Evolutionary conservation across 2,888 invertebrate genomes (phyloP).

Genomic region (Tetanocera ferruginea): DNA sequence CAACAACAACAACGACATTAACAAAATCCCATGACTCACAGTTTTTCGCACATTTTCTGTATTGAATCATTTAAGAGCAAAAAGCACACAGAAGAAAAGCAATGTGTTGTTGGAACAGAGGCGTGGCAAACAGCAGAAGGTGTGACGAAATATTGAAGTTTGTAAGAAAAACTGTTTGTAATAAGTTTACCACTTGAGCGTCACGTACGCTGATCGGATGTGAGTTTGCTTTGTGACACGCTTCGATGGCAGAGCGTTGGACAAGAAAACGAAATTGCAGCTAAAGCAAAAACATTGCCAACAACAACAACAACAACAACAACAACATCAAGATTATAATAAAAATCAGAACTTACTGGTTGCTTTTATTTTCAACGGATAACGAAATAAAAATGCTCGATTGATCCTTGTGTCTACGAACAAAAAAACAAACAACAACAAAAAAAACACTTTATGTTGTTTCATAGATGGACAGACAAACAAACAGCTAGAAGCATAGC

Average conservation of each 20-base stretch:
- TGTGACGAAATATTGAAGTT: neutral
- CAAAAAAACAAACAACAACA: neutral
- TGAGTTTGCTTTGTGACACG: slow-evolving; percentile 27
- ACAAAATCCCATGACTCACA: slow-evolving; percentile 18
- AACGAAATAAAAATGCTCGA: slow-evolving; percentile 30
- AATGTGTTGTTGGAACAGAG: too few species aligned
- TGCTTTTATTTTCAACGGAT: slow-evolving; percentile 10
- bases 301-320: neutral
- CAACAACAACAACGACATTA: neutral
- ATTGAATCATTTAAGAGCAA: slow-evolving; percentile 11
- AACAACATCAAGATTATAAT: neutral
- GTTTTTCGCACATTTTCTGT: slow-evolving; percentile 1
- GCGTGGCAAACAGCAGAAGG: neutral
- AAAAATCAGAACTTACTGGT: neutral
- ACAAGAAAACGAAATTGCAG: neutral
- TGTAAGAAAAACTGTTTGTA: neutral
- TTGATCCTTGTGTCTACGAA: slow-evolving; percentile 1
- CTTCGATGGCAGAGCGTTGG: neutral
- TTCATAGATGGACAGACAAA: neutral
- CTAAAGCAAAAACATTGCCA: neutral
- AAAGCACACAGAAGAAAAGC: neutral
- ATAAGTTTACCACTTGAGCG: slow-evolving; percentile 25
- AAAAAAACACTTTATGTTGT: neutral
- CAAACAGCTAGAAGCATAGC: neutral
- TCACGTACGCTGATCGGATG: slow-evolving; percentile 24